Evolutionary conservation across 1,140 invertebrate species (phyloP).

Genomic region (Whitmania pigra): DNA sequence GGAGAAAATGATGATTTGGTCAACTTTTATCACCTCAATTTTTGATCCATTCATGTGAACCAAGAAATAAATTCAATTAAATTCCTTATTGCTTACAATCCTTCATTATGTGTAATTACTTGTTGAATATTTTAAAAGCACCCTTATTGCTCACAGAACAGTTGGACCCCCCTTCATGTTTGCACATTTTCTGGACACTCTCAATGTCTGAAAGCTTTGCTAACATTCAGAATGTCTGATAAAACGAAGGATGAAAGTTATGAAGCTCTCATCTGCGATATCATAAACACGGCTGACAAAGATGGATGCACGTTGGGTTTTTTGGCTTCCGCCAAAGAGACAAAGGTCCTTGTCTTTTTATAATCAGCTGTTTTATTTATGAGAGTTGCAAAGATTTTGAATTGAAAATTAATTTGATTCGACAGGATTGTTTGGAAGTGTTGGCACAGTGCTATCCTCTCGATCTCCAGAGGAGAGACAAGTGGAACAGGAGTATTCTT

Average conservation of each 20-base stretch:
- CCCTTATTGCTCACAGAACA: constrained; percentile 29
- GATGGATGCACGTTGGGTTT: constrained; percentile 34
- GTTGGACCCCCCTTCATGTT: constrained; percentile 34
- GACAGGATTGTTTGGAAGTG: constrained; percentile 21
- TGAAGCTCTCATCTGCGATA: constrained; percentile 14
- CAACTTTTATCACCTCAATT: no score
- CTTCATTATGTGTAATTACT: not conserved
- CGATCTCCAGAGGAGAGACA: constrained; percentile 28
- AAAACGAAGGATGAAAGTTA: constrained; percentile 23
- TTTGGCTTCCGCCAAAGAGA: constrained; percentile 31
- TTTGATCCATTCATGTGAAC: no score
- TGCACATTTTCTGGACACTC: constrained; percentile 30
- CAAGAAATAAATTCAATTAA: no score
- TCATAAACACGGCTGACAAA: constrained; percentile 31
- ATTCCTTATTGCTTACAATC: not conserved
- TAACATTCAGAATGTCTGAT: constrained; percentile 28
- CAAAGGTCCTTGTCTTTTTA: constrained; percentile 26
- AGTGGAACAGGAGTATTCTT: constrained; percentile 30
- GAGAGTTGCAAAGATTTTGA: not conserved
- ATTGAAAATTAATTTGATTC: not conserved
- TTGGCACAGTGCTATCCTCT: constrained; percentile 4
- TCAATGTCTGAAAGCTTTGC: constrained; percentile 30
- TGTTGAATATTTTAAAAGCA: not conserved
- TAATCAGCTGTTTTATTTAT: not conserved
- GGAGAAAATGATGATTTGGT: no score